These are phyloP conservation scores for Agrotis clavis DNA, from an alignment of 2,888 invertebrate genomes.

Conservation along the genomic window DNA sequence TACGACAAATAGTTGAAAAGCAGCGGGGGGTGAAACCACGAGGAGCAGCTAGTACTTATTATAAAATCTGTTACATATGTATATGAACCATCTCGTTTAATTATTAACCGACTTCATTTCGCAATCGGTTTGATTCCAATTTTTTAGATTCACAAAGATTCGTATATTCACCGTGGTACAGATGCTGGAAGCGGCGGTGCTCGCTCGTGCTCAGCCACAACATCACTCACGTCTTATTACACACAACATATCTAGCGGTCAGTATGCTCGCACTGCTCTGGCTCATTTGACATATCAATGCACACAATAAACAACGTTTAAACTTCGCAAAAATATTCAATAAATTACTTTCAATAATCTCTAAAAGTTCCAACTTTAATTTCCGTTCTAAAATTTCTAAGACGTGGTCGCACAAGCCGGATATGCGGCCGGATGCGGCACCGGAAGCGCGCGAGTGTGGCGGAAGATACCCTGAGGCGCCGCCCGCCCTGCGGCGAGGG, in stretches of 20 bases:
- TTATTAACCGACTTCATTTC: too few species aligned
- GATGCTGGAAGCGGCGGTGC: constrained; percentile 83
- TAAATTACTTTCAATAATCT: not conserved
- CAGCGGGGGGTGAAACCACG: too few species aligned
- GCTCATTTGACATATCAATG: not conserved
- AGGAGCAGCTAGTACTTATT: too few species aligned
- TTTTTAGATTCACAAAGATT: too few species aligned
- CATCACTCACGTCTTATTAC: constrained; percentile 68
- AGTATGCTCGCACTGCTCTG: not conserved
- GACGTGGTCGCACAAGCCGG: constrained; percentile 66
- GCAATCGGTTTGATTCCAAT: not conserved
- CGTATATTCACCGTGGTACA: constrained; percentile 82
- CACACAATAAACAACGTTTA: too few species aligned
- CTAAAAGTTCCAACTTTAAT: not conserved
- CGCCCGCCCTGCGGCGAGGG: constrained; percentile 46
- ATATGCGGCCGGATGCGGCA: constrained; percentile 84
- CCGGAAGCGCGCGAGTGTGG: constrained; percentile 84
- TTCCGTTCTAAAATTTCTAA: constrained; percentile 11
- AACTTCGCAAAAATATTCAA: not conserved
- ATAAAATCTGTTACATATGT: not conserved
- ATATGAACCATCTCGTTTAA: too few species aligned
- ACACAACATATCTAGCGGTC: not conserved
- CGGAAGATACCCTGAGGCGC: constrained; percentile 59
- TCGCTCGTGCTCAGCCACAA: constrained; percentile 85
- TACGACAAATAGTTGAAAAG: too few species aligned